Evolutionary conservation across 2,113 vertebrate species (phyloP), one percentile per base, ranked within the genome.

Genomic region (Bufo gargarizans): DNA sequence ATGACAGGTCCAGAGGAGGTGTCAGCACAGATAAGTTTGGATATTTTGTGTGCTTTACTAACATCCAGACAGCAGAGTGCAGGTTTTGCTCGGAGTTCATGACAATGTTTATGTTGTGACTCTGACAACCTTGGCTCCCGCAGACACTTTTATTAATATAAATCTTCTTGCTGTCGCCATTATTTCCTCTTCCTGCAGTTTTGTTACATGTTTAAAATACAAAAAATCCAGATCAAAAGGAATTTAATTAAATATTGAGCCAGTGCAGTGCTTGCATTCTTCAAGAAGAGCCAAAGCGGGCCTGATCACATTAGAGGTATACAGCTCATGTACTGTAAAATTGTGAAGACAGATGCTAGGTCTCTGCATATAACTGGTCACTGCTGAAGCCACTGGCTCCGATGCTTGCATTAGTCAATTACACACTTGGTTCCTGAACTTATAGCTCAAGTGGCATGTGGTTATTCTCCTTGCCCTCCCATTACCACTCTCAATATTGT

Each of bases 151-250:
- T 74, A 87, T 87, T 80, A 49, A 53, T 89, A 90, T 91, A 92
- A 91, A 91, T 90, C 92, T 94, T 90, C 8, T 63, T 82, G 50
- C 50, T 12, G 84, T 0, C 4, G 9, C 0, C 92, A 92, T 93
- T 58, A 0, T 91, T 93, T 94, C 93, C 92, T 91, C 91, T 93
- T 93, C 91, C 77, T 61, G 33, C 33, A 33, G 33, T 33, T 33
- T 33, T 33, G 88, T 89, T 89, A 86, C 55, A 71, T 17, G 90
- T 90, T 87, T 6, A 14, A 74, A 89, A 93, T 94, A 93, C 94
- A 92, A 91, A 92, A 91, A 94, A 91, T 84, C 74, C 45, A 86
- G 69, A 77, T 87, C 90, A 90, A 82, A 82, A 8, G 6, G 1
- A 0, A 17, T 59, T 6, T 1, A 9, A 12, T 77, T 47, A 53